Evolutionary conservation across 1,140 invertebrate species (phyloP), one percentile per base, ranked within the genome.

Genomic region (Drosophila pectinifera): DNA sequence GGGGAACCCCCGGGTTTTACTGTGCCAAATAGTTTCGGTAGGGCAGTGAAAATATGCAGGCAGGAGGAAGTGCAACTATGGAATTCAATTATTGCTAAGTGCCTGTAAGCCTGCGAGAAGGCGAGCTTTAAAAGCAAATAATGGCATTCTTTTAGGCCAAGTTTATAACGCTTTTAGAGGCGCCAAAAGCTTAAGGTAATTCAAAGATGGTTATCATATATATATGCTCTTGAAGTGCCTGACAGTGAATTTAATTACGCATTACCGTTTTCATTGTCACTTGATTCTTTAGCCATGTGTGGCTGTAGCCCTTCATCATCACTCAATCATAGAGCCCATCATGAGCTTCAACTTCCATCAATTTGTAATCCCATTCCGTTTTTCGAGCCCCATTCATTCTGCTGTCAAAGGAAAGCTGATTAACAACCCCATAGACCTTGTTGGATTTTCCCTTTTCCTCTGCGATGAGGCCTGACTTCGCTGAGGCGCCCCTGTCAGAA

Each of bases 1-100:
- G 57, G 42, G n/a, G 14, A 11, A 34, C 13, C 16, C 11, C 36
- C 28, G 16, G 39, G 24, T n/a, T 53, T 69, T 22, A 69, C 45
- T 75, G 73, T 67, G 68, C 55, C 62, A 75, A 78, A 82, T 78
- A 73, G 61, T 76, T 75, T 65, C 20, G 51, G 72, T 34, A 49
- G 51, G 59, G 65, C 54, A 80, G 55, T 48, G 49, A 56, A 34
- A 73, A 73, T 69, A 69, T 54, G 38, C 34, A 31, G 34, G 26
- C 56, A 41, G 39, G 22, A 24, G 38, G 45, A 73, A 79, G 62
- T 80, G 65, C 76, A 63, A 72, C 56, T 43, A 54, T 56, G 73
- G 78, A 81, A 81, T 81, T 81, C 72, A 83, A 83, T 83, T 80
- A 83, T 63, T 58, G 65, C 54, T 68, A 76, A 76, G 73, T 76